Percentiles rank a stretch among this genome's conserved stretches.
phyloP scores from a whole-genome alignment of 2,888 invertebrate genomes.

The Agonopterix arenella region DNA sequence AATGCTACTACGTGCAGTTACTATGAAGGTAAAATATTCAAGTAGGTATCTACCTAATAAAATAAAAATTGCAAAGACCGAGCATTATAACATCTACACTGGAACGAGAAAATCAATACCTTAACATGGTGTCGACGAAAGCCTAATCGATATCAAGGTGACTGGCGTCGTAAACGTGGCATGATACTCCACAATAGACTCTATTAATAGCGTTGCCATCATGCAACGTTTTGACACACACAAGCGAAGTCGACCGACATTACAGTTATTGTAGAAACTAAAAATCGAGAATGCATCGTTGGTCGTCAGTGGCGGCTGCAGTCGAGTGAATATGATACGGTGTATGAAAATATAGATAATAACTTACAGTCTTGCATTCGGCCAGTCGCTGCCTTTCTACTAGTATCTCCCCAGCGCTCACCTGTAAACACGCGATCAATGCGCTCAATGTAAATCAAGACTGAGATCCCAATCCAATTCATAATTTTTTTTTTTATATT shows the following conservation, averaged over 20 bases:
- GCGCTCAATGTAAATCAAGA: conserved; percentile 49
- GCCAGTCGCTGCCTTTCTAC: conserved; percentile 67
- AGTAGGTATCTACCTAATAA: no score
- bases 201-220: conserved; percentile 58
- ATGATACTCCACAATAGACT: conserved; percentile 41
- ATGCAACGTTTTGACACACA: conserved; percentile 46
- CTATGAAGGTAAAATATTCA: neutral
- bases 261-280: conserved; percentile 13
- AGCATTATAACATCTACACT: neutral
- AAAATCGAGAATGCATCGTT: conserved; percentile 5
- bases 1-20: no score
- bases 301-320: neutral
- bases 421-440: conserved; percentile 71
- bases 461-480: neutral
- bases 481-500: no score
- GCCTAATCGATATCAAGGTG: conserved; percentile 57
- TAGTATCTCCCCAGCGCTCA: conserved; percentile 67
- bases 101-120: neutral
- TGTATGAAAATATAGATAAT: conserved; percentile 14
- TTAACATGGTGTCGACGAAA: conserved; percentile 24
- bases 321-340: neutral
- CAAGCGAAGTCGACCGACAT: conserved; percentile 18
- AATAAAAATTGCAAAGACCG: no score
- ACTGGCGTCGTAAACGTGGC: conserved; percentile 44
- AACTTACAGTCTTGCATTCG: conserved; percentile 69